Evolutionary conservation across 2,113 vertebrate genomes (phyloP).

Genomic region (Myiagra hebetior): DNA sequence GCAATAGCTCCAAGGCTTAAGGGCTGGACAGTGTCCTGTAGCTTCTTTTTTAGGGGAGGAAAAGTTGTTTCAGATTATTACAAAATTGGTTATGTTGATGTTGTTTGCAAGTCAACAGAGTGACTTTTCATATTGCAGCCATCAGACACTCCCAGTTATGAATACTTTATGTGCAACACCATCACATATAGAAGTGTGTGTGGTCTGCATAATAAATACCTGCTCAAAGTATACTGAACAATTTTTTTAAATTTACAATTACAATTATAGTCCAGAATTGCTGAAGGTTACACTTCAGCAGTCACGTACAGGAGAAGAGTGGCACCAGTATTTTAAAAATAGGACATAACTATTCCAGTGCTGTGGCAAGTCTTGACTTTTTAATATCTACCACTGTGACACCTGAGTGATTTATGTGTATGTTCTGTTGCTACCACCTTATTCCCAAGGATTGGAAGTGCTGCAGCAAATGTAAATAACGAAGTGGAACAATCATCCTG

Average conservation of each 20-base stretch:
- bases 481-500: neutral
- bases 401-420: neutral
- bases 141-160: neutral
- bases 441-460: neutral
- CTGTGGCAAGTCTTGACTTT: neutral
- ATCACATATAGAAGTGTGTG: neutral
- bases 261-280: neutral
- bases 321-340: neutral
- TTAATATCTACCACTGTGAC: neutral
- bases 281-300: neutral
- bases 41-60: neutral
- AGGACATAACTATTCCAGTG: neutral
- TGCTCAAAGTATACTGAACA: neutral
- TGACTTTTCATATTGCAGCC: neutral
- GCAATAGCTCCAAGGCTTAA: neutral
- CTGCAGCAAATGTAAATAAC: neutral
- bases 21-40: neutral
- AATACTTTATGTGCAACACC: neutral
- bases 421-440: neutral
- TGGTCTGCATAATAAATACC: neutral
- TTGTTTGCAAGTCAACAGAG: neutral
- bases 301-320: neutral
- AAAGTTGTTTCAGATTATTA: neutral
- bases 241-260: neutral
- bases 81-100: neutral